A percentile compares a stretch with the other conserved stretches of the same genome.
phyloP scores from a whole-genome alignment of 2,888 invertebrate genomes.

The Bhutanitis thaidina region DNA sequence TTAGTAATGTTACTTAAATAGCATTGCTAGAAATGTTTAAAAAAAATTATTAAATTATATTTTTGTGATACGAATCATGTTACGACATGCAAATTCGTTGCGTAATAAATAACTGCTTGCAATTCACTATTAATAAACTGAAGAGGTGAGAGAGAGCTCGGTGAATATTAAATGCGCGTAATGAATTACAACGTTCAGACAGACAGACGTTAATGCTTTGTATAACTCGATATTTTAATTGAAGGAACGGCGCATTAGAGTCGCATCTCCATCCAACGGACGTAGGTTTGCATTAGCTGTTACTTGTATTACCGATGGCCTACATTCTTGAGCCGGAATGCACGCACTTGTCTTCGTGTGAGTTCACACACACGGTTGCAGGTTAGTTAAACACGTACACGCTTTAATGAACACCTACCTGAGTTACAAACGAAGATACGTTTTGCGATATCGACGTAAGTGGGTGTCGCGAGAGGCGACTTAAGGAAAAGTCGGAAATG shows the following conservation, averaged over 20 bases:
- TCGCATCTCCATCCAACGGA: background rate
- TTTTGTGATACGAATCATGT: too few species aligned
- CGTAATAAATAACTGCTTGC: too few species aligned
- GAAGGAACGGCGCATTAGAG: background rate
- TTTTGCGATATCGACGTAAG: too few species aligned
- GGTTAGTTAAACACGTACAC: background rate
- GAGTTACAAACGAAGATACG: too few species aligned
- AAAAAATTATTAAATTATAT: too few species aligned
- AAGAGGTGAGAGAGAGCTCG: background rate
- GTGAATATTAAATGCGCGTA: background rate
- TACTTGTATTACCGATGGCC: constrained; percentile 2
- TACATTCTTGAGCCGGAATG: background rate
- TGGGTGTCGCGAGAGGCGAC: too few species aligned
- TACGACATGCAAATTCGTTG: too few species aligned
- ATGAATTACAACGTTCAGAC: background rate
- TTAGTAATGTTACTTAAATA: too few species aligned
- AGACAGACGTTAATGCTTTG: background rate
- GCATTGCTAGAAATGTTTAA: too few species aligned
- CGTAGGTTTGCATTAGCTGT: background rate
- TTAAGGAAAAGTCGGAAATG: too few species aligned
- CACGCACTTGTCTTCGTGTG: background rate
- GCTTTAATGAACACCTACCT: background rate
- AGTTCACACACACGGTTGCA: background rate
- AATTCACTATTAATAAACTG: background rate
- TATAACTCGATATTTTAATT: constrained; percentile 3